phyloP scores from a whole-genome alignment of 2,888 invertebrate species.

The Antheraea yamamai region DNA sequence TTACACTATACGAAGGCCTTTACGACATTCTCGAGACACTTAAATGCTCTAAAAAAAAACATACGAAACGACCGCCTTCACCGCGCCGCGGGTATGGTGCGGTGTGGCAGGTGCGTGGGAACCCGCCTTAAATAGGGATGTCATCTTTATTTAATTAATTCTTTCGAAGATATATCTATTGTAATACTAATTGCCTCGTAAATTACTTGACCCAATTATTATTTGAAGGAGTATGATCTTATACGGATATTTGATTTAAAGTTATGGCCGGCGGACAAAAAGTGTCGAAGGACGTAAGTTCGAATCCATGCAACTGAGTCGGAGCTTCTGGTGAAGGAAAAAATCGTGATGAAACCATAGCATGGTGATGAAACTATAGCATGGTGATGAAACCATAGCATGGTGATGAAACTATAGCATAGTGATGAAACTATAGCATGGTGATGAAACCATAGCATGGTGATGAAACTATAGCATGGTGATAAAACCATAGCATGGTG shows the following conservation, averaged over 20 bases:
- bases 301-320: too few relatives aligned
- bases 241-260: not conserved
- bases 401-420: too few relatives aligned
- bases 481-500: too few relatives aligned
- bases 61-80: not conserved
- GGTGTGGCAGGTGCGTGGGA: constrained; percentile 1
- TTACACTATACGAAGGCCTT: not conserved
- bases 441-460: too few relatives aligned
- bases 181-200: not conserved
- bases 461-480: too few relatives aligned
- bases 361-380: too few relatives aligned
- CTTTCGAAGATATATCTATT: not conserved
- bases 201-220: not conserved
- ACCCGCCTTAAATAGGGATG: not conserved
- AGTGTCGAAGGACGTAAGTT: too few relatives aligned
- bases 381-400: too few relatives aligned
- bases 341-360: too few relatives aligned
- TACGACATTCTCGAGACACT: not conserved
- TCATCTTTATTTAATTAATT: not conserved
- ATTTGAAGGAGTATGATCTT: not conserved
- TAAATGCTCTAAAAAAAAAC: constrained; percentile 7
- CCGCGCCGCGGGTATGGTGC: not conserved
- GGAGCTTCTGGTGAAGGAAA: too few relatives aligned
- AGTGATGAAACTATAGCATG: too few relatives aligned
- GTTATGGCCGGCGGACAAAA: not conserved